Conservation (phyloP, 2,888 invertebrate species). For the Spilosoma lubricipeda region DNA sequence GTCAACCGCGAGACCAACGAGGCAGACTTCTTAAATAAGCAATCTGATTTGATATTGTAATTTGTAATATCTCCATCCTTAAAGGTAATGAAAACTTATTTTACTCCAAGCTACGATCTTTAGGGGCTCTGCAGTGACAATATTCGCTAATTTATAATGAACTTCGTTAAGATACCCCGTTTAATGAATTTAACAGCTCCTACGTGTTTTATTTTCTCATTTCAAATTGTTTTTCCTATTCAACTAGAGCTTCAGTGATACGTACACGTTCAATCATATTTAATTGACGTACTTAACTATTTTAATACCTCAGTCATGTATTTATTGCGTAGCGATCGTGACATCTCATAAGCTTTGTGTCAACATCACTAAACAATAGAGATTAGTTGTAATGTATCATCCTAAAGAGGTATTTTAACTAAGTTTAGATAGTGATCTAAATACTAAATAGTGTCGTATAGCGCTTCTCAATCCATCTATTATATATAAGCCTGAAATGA, state of each 20-base stretch:
- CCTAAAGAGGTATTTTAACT: not conserved
- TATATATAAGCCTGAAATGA: too few species aligned
- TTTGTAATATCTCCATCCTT: too few species aligned
- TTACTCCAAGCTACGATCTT: not conserved
- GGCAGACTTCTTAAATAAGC: too few species aligned
- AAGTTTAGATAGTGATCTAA: not conserved
- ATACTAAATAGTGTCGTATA: not conserved
- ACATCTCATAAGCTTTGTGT: conserved; percentile 14
- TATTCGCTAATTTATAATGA: not conserved
- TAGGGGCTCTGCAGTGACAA: not conserved
- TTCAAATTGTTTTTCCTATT: conserved; percentile 25
- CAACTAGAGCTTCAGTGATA: conserved; percentile 25
- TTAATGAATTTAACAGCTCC: conserved; percentile 10
- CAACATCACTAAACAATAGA: conserved; percentile 8
- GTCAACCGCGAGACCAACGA: too few species aligned
- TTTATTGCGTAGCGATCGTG: conserved; percentile 34
- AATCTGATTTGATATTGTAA: too few species aligned
- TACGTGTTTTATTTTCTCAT: conserved; percentile 39
- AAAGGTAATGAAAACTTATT: too few species aligned
- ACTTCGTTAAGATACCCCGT: not conserved
- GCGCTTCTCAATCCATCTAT: too few species aligned
- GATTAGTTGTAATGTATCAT: not conserved
- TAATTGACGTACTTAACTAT: conserved; percentile 30
- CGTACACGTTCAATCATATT: conserved; percentile 26
- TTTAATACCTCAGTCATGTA: conserved; percentile 31